These are phyloP conservation scores for Galendromus occidentalis DNA, from an alignment of 1,140 invertebrate species.

Conservation along the genomic window DNA sequence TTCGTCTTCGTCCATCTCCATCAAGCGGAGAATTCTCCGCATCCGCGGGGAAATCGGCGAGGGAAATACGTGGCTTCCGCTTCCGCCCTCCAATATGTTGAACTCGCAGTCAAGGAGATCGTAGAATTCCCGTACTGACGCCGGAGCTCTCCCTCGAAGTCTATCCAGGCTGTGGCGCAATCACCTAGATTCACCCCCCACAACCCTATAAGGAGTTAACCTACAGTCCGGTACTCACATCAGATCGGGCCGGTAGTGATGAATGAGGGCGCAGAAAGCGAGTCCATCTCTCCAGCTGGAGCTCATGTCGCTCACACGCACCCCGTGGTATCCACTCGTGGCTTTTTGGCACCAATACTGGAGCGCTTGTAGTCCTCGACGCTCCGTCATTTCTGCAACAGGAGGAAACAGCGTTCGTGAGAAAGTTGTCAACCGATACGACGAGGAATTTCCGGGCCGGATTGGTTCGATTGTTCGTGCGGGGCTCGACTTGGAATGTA, in stretches of 20 bases:
- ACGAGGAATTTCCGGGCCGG: too few species aligned
- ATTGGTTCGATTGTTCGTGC: not conserved
- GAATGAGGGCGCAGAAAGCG: slow-evolving; percentile 87
- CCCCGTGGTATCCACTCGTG: slow-evolving; percentile 65
- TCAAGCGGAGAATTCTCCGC: too few species aligned
- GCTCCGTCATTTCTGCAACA: slow-evolving; percentile 42
- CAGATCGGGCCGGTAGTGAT: slow-evolving; percentile 79
- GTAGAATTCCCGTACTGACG: too few species aligned
- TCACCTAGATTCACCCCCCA: too few species aligned
- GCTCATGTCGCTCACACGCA: slow-evolving; percentile 73
- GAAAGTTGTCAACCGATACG: not conserved
- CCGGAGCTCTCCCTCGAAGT: too few species aligned
- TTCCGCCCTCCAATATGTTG: too few species aligned
- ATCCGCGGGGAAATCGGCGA: too few species aligned
- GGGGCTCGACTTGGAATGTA: not conserved
- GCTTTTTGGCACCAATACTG: slow-evolving; percentile 55
- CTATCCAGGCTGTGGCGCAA: too few species aligned
- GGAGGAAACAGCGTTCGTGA: not conserved
- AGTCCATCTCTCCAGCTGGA: slow-evolving; percentile 80
- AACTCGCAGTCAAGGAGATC: too few species aligned
- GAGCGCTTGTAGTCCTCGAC: slow-evolving; percentile 60
- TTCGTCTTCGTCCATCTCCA: too few species aligned
- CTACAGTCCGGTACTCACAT: slow-evolving; percentile 52
- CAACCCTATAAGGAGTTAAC: too few species aligned
- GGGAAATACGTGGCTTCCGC: too few species aligned